Conservation (phyloP, 1,140 invertebrate species). For the Sminthurides bifidus region DNA sequence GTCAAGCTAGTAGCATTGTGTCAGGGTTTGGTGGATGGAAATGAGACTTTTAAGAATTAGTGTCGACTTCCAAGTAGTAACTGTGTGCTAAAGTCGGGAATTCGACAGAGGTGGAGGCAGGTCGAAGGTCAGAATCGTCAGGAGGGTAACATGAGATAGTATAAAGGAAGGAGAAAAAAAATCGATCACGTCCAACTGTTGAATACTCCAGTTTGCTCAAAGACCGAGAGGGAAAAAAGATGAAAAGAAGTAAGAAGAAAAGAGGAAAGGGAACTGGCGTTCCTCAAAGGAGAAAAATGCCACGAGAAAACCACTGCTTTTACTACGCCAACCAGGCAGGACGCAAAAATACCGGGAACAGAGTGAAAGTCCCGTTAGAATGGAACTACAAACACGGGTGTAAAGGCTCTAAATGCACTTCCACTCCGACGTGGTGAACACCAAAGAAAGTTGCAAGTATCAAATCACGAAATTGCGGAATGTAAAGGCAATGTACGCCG, state of each 20-base stretch:
- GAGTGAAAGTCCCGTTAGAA: too few relatives aligned
- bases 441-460: too few relatives aligned
- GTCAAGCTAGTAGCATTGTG: neutral
- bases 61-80: neutral
- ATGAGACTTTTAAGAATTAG: conserved; percentile 5
- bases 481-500: too few relatives aligned
- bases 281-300: neutral
- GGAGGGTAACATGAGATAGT: neutral
- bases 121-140: conserved; percentile 1
- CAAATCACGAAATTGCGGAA: too few relatives aligned
- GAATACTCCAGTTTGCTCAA: conserved; percentile 19
- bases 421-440: too few relatives aligned
- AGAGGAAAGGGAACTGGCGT: neutral
- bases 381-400: too few relatives aligned
- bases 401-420: too few relatives aligned
- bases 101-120: neutral
- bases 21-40: neutral
- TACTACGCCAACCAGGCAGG: too few relatives aligned
- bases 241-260: neutral
- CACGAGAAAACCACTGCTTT: too few relatives aligned
- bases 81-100: too few relatives aligned
- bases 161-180: conserved; percentile 10
- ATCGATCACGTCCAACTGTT: conserved; percentile 26
- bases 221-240: neutral
- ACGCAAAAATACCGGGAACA: too few relatives aligned